Base-by-base conservation (phyloP, 2,797 vertebrate genomes). In the Caiman crocodilus region DNA sequence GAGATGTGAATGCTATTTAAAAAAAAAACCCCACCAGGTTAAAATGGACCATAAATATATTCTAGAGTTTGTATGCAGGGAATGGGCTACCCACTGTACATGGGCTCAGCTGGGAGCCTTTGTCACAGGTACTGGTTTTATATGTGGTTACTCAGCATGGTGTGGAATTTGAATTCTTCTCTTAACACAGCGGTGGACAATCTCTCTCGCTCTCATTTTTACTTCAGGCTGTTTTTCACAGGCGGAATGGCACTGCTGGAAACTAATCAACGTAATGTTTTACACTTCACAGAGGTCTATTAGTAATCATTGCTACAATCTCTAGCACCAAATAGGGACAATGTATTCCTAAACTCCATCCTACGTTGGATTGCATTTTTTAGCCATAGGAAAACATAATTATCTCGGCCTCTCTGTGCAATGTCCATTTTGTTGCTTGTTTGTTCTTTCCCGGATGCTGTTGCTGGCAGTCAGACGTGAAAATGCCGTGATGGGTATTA, bases 231-330 rank as follows among this genome's bases (percentile, higher is more conserved):
- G 79, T 95, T 95, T 96, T 92, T 88, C 81, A 94, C 95, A 97
- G 86, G 96, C 92, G 93, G 80, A 96, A 92, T 96, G 93, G 82
- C 96, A 61, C 95, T 96, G 96, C 95, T 97, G 97, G 97, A 97
- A 96, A 90, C 96, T 94, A 97, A 97, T 97, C 97, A 97, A 94
- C 14, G 6, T 95, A 95, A 96, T 96, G 96, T 97, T 96, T 96
- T 93, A 91, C 94, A 96, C 94, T 95, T 97, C 91, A 84, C 81
- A 83, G 93, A 96, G 86, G 88, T 95, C 83, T 97, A 87, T 95
- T 96, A 95, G 91, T 94, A 97, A 94, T 96, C 95, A 93, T 90
- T 92, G 96, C 90, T 85, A 82, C 18, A 64, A 26, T 96, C 87
- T 75, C 4, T 2, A 87, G 82, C 87, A 93, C 76, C 88, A 93